A percentile compares a stretch with the other conserved stretches of the same genome.
These are phyloP conservation scores for Acrobasis suavella DNA, from an alignment of 2,888 invertebrate species.

Conservation along the genomic window DNA sequence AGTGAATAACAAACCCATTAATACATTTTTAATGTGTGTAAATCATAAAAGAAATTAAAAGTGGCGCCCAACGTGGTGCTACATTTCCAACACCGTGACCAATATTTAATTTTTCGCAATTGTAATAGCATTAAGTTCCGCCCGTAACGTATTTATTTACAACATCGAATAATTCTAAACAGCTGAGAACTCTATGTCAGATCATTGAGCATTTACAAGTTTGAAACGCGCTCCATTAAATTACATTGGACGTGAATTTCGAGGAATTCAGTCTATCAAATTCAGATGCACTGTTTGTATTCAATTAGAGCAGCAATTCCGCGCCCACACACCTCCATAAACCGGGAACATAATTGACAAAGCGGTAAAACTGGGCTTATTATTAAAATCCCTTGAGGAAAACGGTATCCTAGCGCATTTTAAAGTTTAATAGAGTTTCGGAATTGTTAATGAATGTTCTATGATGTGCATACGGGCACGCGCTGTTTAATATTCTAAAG, in stretches of 20 bases:
- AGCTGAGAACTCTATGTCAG: neutral
- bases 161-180: neutral
- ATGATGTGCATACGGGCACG: conserved; percentile 36
- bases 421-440: conserved; percentile 38
- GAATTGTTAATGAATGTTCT: conserved; percentile 43
- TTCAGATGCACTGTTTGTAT: conserved; percentile 7
- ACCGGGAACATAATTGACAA: conserved; percentile 19
- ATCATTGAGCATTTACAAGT: neutral
- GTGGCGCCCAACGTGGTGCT: neutral
- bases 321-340: conserved; percentile 6
- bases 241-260: conserved; percentile 3
- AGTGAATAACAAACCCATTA: too few relatives aligned
- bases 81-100: neutral
- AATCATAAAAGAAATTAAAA: neutral
- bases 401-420: conserved; percentile 22
- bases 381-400: conserved; percentile 10
- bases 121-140: neutral
- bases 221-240: neutral
- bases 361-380: conserved; percentile 18
- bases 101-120: neutral
- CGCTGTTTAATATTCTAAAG: conserved; percentile 43
- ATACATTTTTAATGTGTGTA: too few relatives aligned
- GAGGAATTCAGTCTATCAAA: conserved; percentile 1
- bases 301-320: conserved; percentile 6
- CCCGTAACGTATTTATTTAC: too few relatives aligned